A percentile compares a stretch with the other conserved stretches of the same genome.
phyloP scores from a whole-genome alignment of 2,113 vertebrate species.

The Sceloporus undulatus region DNA sequence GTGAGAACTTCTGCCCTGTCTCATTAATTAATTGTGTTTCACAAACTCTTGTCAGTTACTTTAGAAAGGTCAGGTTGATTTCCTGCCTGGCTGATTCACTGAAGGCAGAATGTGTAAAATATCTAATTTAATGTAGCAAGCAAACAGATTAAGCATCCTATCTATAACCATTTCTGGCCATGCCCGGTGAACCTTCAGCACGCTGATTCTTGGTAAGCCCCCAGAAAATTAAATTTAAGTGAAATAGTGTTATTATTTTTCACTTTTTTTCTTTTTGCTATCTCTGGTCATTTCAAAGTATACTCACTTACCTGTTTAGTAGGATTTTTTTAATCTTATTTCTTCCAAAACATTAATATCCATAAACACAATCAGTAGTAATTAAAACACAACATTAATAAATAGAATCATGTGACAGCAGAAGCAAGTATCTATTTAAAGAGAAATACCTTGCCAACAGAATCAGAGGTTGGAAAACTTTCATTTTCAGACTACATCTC shows the following conservation, averaged over 20 bases:
- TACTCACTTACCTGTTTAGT: too few relatives aligned
- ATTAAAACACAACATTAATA: neutral
- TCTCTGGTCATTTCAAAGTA: neutral
- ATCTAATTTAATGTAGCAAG: constrained; percentile 65
- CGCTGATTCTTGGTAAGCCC: constrained; percentile 53
- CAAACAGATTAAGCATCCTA: constrained; percentile 69
- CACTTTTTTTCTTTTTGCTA: constrained; percentile 17
- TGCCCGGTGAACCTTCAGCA: constrained; percentile 57
- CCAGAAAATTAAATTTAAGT: constrained; percentile 55
- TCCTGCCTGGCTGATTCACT: constrained; percentile 59
- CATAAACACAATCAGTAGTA: neutral
- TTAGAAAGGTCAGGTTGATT: constrained; percentile 60
- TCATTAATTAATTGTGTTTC: constrained; percentile 69
- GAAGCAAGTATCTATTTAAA: too few relatives aligned
- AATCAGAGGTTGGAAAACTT: too few relatives aligned
- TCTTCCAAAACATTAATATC: too few relatives aligned
- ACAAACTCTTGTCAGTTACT: constrained; percentile 61
- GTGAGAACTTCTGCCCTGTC: constrained; percentile 55
- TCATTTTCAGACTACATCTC: too few relatives aligned
- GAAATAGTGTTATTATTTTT: constrained; percentile 33
- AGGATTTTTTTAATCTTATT: too few relatives aligned
- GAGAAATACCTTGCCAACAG: too few relatives aligned
- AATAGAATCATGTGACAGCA: too few relatives aligned
- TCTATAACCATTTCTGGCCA: constrained; percentile 51
- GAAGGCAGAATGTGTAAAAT: constrained; percentile 65